Evolutionary conservation across 2,888 invertebrate species (phyloP).

Genomic region (Chrysolina oricalcia): DNA sequence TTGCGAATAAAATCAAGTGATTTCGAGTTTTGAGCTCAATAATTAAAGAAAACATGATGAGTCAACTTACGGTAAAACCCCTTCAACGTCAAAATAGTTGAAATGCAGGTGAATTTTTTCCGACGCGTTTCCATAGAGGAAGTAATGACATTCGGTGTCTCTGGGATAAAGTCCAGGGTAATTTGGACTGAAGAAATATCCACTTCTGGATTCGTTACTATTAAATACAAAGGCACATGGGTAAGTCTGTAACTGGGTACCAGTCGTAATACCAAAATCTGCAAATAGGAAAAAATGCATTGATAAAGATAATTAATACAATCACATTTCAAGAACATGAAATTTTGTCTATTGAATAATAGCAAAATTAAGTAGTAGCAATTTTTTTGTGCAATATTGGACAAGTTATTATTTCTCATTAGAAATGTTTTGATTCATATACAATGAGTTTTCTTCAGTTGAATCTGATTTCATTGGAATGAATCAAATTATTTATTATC

Average conservation of each 20-base stretch:
- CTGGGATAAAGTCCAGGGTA: conserved; percentile 93
- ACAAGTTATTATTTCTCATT: no score
- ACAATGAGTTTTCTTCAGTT: no score
- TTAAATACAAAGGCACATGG: conserved; percentile 93
- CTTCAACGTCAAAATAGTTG: conserved; percentile 95
- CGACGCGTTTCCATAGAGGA: conserved; percentile 86
- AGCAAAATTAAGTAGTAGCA: no score
- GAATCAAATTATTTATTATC: no score
- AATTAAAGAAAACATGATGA: background rate
- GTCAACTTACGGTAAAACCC: conserved; percentile 89
- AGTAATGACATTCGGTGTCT: conserved; percentile 92
- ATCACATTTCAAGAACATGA: no score
- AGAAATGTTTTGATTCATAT: no score
- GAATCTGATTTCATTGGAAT: no score
- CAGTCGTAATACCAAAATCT: conserved; percentile 93
- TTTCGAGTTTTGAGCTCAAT: no score
- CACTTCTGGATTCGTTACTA: conserved; percentile 85
- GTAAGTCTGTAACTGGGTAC: conserved; percentile 82
- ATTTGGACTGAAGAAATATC: conserved; percentile 91
- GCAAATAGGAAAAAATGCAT: conserved; percentile 66
- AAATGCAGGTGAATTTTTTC: conserved; percentile 90
- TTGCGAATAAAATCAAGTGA: no score
- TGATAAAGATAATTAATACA: no score
- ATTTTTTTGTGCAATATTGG: no score
- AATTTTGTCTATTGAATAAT: no score